A percentile compares a stretch with the other conserved stretches of the same genome.
These are phyloP conservation scores for Imbricaverruca yamaguchii DNA, from an alignment of 2,888 invertebrate species.

Conservation along the genomic window DNA sequence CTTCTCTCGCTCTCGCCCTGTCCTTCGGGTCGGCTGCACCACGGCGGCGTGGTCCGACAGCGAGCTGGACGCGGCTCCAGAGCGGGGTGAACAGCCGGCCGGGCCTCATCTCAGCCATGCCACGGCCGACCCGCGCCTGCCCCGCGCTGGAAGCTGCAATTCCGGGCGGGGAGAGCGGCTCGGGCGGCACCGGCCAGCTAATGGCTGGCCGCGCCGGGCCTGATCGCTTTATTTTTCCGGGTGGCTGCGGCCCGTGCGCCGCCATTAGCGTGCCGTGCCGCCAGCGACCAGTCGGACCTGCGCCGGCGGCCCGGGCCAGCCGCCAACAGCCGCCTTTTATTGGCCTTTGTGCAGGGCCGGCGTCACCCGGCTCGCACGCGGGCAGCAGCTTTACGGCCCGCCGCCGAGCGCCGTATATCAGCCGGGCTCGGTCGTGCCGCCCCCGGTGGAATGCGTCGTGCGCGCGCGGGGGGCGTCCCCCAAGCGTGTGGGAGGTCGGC, in stretches of 20 bases:
- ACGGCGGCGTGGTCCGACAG: no score
- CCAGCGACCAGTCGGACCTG: not conserved
- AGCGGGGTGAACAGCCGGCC: no score
- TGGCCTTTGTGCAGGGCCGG: conserved; percentile 12
- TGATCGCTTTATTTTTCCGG: conserved; percentile 20
- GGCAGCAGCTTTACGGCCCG: not conserved
- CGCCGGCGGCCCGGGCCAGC: not conserved
- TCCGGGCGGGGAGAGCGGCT: no score
- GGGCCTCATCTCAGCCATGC: no score
- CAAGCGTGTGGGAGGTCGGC: not conserved
- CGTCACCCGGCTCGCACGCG: not conserved
- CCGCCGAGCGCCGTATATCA: not conserved
- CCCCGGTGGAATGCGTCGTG: not conserved
- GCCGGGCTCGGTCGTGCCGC: not conserved
- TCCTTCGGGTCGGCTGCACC: no score
- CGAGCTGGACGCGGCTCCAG: no score
- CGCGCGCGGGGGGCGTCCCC: not conserved
- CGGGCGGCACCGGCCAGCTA: no score
- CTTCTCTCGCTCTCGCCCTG: no score
- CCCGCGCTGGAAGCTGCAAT: no score
- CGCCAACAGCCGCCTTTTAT: conserved; percentile 2
- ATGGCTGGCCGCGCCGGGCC: not conserved
- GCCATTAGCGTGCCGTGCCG: not conserved
- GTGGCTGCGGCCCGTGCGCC: not conserved
- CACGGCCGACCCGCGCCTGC: no score